phyloP scores from a whole-genome alignment of 1,140 invertebrate species.

The Scylla paramamosain region DNA sequence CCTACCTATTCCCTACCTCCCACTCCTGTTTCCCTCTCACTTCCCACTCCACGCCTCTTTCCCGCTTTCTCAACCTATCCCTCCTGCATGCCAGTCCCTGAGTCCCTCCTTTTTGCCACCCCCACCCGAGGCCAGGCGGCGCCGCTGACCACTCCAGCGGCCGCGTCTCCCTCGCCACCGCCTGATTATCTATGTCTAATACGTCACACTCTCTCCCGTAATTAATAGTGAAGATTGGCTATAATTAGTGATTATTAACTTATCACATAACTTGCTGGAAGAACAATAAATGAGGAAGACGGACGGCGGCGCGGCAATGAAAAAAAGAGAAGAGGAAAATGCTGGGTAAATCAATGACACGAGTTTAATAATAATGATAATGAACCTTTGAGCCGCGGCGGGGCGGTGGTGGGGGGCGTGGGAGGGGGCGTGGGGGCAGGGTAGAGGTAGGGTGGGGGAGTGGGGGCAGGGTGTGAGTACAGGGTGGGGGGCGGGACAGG shows the following conservation, averaged over 20 bases:
- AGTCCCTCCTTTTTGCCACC: background rate
- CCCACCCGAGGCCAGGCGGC: background rate
- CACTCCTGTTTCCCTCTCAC: background rate
- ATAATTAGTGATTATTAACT: slow-evolving; percentile 47
- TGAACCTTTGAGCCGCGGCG: background rate
- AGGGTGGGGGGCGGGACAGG: too few species aligned
- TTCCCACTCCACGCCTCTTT: background rate
- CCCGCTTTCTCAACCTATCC: background rate
- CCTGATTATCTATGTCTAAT: slow-evolving; percentile 23
- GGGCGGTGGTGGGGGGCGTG: background rate
- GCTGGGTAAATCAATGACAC: background rate
- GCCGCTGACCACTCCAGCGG: background rate
- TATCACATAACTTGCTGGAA: background rate
- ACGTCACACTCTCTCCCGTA: background rate
- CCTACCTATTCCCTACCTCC: background rate
- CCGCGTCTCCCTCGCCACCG: background rate
- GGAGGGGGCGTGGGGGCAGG: background rate
- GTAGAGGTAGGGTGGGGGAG: too few species aligned
- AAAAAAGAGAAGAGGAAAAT: slow-evolving; percentile 1
- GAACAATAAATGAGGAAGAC: slow-evolving; percentile 16
- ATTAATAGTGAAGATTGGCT: slow-evolving; percentile 36
- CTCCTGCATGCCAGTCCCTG: background rate
- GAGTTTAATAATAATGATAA: slow-evolving; percentile 32
- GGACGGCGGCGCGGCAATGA: background rate
- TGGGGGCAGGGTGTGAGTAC: too few species aligned